phyloP scores from a whole-genome alignment of 2,888 invertebrate species.

The Polydrusus pterygomalis region DNA sequence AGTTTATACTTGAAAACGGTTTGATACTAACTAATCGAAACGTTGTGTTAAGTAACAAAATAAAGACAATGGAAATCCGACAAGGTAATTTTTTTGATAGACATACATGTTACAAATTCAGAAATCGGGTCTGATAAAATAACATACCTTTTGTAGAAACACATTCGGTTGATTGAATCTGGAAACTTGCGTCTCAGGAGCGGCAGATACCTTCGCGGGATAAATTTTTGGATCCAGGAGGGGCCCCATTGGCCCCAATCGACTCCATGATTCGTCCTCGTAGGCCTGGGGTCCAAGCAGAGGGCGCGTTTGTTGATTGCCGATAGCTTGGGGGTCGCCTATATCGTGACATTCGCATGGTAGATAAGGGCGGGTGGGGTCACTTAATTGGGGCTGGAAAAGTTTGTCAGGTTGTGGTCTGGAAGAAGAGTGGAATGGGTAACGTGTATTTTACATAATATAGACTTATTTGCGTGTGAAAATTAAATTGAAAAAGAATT shows the following conservation, averaged over 20 bases:
- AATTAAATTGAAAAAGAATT: too few relatives aligned
- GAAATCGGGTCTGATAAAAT: too few relatives aligned
- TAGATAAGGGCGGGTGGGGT: constrained; percentile 35
- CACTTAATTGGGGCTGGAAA: constrained; percentile 72
- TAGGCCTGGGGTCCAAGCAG: constrained; percentile 64
- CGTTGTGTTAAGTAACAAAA: too few relatives aligned
- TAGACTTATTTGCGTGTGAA: too few relatives aligned
- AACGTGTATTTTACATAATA: too few relatives aligned
- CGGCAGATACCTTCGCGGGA: constrained; percentile 75
- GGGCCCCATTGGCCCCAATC: constrained; percentile 76
- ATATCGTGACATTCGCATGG: constrained; percentile 65
- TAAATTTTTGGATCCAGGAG: constrained; percentile 78
- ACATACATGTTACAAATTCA: too few relatives aligned
- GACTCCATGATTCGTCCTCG: constrained; percentile 70
- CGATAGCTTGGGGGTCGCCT: constrained; percentile 56
- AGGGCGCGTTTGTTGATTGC: constrained; percentile 47
- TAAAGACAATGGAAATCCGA: too few relatives aligned
- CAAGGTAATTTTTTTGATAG: too few relatives aligned
- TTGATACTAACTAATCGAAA: too few relatives aligned
- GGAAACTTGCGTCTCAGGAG: constrained; percentile 75
- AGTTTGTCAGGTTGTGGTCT: constrained; percentile 72
- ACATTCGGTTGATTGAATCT: constrained; percentile 77
- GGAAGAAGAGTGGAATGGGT: constrained; percentile 60
- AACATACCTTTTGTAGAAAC: constrained; percentile 75
- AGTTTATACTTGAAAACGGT: too few relatives aligned